Evolutionary conservation across 2,888 invertebrate genomes (phyloP).

Genomic region (Zaprionus obscuricornis): DNA sequence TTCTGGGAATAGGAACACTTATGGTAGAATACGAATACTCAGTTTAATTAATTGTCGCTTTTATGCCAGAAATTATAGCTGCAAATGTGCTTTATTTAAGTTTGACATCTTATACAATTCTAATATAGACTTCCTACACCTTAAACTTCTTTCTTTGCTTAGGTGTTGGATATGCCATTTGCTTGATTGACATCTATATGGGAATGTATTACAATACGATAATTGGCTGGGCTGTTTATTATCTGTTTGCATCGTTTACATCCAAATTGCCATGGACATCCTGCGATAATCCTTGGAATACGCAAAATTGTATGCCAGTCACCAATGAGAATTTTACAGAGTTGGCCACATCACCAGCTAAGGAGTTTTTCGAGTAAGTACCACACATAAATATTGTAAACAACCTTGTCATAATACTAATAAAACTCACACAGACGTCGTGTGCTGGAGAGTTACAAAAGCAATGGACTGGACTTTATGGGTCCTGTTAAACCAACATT

Average conservation of each 20-base stretch:
- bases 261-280: conserved; percentile 93
- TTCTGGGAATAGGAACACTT: too few relatives aligned
- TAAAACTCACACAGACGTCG: conserved; percentile 86
- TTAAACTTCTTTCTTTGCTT: conserved; percentile 38
- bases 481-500: conserved; percentile 95
- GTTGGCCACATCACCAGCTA: conserved; percentile 89
- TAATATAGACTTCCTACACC: not conserved
- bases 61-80: too few relatives aligned
- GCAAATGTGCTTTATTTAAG: too few relatives aligned
- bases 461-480: conserved; percentile 92
- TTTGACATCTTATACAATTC: too few relatives aligned
- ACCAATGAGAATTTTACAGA: conserved; percentile 85
- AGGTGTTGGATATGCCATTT: conserved; percentile 98
- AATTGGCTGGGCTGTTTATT: conserved; percentile 97
- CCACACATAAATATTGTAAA: not conserved
- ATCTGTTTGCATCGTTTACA: conserved; percentile 92
- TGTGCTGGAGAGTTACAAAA: conserved; percentile 92
- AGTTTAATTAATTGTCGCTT: not conserved
- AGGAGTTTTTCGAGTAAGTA: conserved; percentile 94
- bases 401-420: not conserved
- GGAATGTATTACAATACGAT: conserved; percentile 99
- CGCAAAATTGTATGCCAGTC: conserved; percentile 88
- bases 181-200: conserved; percentile 97
- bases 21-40: not conserved
- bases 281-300: conserved; percentile 95